Evolutionary conservation across 2,888 invertebrate genomes (phyloP), one percentile per base, ranked within the genome.

Genomic region (Meiosimyza platycephala): DNA sequence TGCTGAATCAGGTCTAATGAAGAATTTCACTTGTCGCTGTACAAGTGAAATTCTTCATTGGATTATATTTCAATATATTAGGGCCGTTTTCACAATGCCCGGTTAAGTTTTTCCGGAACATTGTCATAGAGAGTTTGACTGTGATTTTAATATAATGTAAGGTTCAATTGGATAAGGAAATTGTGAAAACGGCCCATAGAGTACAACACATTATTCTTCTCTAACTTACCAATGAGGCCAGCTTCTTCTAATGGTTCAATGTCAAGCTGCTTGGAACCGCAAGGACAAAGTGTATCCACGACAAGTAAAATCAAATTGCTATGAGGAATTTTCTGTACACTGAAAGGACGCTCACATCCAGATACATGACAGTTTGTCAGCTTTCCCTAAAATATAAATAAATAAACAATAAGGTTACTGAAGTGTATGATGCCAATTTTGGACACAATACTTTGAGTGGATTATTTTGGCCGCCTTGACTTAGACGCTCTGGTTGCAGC

Each of bases 311-410:
- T 94, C 80, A 96, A 89, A 89, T 96, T 96, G 84, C 95, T 96
- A 86, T 95, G 94, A 65, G 93, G 95, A 82, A 96, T 95, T 88
- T 95, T 95, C 85, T 96, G 95, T 72, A 96, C 95, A 88, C 95
- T 96, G 88, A 96, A 96, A 40, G 95, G 95, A 82, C 96, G 93
- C 86, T 95, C 95, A 84, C 96, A 96, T 75, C 95, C 95, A 57
- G 94, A 94, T 72, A 92, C 92, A 83, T 95, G 95, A 84, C 95
- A 96, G 85, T 95, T 96, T 54, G 95, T 95, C 60, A 95, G 89
- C 87, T 95, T 95, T 71, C 95, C 96, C 88, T 87, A 73, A 16
- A 76, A 78, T 3, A 28, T 54, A 40, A 18, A 66, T 33, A 52
- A 1, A 63, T 40, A 12, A 16, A 18, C 16, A n/a, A 33, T 51